Evolutionary conservation across 2,113 vertebrate genomes (phyloP), one percentile per base, ranked within the genome.

Genomic region (Elephas maximus): DNA sequence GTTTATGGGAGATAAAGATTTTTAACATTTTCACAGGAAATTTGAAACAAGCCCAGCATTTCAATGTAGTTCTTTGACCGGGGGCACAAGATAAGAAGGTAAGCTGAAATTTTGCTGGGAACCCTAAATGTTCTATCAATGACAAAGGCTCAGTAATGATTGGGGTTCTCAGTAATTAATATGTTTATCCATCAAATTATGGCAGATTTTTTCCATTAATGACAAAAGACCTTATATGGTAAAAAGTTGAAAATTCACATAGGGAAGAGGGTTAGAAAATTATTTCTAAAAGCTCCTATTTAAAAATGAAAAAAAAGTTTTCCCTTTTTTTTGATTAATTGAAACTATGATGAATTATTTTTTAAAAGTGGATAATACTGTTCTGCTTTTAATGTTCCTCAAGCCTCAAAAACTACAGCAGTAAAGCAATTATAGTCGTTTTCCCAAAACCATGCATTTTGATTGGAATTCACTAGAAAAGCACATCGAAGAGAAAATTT

Each of bases 1-100:
- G 3, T 88, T 97, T 78, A 73, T 84, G n/a, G 77, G 4, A 83
- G n/a, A 92, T 76, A 95, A 97, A 85, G 48, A 88, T 77, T 90
- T 76, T 90, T 95, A 83, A 96, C 82, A 80, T 83, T 94, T 95
- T 91, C 60, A 93, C 78, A 97, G 91, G 79, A 97, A 97, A 97
- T 96, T 96, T 95, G 82, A 96, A 89, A 73, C 53, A 91, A 77
- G 20, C 33, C 65, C n/a, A 95, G 65, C 21, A 96, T 94, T 94
- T 93, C 88, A 93, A 90, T 84, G 26, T 81, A 73, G 57, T 80
- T 95, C 74, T 89, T 89, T 84, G 74, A 63, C 41, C 33, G 89
- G 33, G n/a, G 5, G 63, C 62, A 62, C 69, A 87, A 91, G n/a
- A 94, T 53, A 94, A 89, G 41, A 88, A 41, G 45, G 28, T 63